Base-by-base conservation (phyloP, 2,888 invertebrate species). In the Sussaba pulchella region DNA sequence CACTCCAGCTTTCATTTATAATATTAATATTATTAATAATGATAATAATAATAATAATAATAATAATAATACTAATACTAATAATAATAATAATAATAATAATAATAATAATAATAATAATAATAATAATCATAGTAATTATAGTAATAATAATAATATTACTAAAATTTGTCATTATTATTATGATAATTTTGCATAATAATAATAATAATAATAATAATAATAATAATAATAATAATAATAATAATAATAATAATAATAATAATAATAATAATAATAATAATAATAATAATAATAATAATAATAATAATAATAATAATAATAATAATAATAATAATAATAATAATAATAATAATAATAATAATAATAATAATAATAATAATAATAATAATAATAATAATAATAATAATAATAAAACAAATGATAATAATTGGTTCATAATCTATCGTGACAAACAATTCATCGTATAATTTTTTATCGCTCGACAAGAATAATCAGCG, bases 391-490 rank as follows among this genome's bases (percentile, higher is more conserved):
- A n/a, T n/a, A n/a, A n/a, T n/a, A n/a, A n/a, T n/a, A 41, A 36
- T 39, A 19, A 67, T 52, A 39, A 52, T 61, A 19, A 21, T 54
- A n/a, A 69, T 54, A 10, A 39, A 39, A 39, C 39, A 54, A 71
- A n/a, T n/a, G n/a, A n/a, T n/a, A n/a, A n/a, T n/a, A n/a, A n/a
- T n/a, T n/a, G n/a, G n/a, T 59, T 19, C 9, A 81, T 83, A 74
- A 82, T 79, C 78, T 78, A 81, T 84, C 74, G 81, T 83, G 76
- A 76, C 82, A 2, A 78, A 78, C 83, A 84, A 84, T 64, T 78
- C 81, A 84, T 85, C 79, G 39, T 66, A 75, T 82, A 71, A 70
- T 64, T 57, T 66, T 26, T 54, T 82, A 77, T 73, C 71, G 77
- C 70, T 66, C 77, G 70, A 76, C 66, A 78, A 64, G 74, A 75